Evolutionary conservation across 2,888 invertebrate genomes (phyloP).

Genomic region (Siphlonurus alternatus): DNA sequence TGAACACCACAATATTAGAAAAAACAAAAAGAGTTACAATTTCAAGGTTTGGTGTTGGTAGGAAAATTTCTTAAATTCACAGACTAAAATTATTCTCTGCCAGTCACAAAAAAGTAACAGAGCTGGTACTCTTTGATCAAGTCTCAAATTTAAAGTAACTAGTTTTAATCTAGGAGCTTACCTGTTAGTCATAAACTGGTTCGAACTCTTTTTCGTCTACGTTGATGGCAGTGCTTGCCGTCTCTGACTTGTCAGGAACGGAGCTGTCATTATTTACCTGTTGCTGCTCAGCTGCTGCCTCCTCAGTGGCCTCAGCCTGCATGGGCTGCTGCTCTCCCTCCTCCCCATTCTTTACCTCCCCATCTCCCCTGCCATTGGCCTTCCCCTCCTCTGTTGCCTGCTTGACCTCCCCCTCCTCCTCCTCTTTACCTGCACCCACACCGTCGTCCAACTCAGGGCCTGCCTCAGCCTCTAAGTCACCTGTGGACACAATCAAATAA

Average conservation of each 20-base stretch:
- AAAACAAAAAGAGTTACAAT: no score
- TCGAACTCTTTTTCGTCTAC: not conserved
- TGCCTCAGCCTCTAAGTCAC: not conserved
- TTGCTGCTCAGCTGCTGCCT: not conserved
- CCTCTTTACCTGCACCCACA: not conserved
- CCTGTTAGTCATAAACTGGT: not conserved
- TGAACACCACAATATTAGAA: no score
- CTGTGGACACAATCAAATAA: not conserved
- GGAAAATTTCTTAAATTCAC: no score
- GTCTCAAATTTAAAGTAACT: no score
- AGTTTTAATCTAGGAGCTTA: no score
- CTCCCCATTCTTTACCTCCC: not conserved
- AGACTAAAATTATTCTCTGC: no score
- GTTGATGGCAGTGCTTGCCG: not conserved
- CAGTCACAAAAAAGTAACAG: no score
- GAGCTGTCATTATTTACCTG: not conserved
- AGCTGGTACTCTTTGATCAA: no score
- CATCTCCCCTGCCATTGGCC: no score
- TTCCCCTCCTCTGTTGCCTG: not conserved
- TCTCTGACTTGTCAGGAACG: not conserved
- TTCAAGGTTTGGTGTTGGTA: no score
- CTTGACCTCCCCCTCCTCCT: not conserved
- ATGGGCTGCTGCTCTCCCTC: not conserved
- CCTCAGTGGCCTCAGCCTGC: not conserved
- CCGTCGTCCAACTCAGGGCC: conserved; percentile 1